Base-by-base conservation (phyloP, 2,888 invertebrate genomes). In the Panopea generosa region DNA sequence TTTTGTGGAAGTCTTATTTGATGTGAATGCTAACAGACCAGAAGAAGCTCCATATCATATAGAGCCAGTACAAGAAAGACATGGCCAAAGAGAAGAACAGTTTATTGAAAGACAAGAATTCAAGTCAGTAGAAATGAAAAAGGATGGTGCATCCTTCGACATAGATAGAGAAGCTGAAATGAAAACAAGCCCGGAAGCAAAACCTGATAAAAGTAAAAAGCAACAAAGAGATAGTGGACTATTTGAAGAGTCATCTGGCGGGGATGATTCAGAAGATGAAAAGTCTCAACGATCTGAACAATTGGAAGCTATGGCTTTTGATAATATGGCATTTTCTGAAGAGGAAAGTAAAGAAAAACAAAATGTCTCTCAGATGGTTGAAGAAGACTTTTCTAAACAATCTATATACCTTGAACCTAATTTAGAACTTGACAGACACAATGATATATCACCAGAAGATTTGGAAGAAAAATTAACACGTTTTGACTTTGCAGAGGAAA, bases 311-410 rank as follows among this genome's bases (percentile, higher is more conserved):
- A 83, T 91, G 94, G 94, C 85, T 93, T 92, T 91, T 86, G 93
- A 93, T 74, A 93, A 93, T 77, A 90, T 90, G 71, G 93, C 86
- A 2, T 93, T 93, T 86, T 90, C 91, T 52, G 89, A 86, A 33
- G 90, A 90, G 52, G 89, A 77, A 43, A 77, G 63, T 4, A 68
- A 70, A 55, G 60, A 67, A 47, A 70, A 72, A 43, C 40, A 16
- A 18, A 45, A 52, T 24, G 56, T 11, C 4, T 33, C 24, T 43
- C 22, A 63, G 18, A 52, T 38, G 20, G 33, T 0, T 24, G 53
- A 40, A 7, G 22, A 1, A 43, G 52, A 63, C n/a, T 43, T 45
- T 56, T 52, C 59, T 47, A 47, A 47, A 53, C 47, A 33, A 24
- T 38, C 29, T n/a, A 33, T 47, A 3, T 60, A 57, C 52, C 26